Evolutionary conservation across 2,888 invertebrate species (phyloP), one percentile per base, ranked within the genome.

Genomic region (Hemistola chrysoprasaria): DNA sequence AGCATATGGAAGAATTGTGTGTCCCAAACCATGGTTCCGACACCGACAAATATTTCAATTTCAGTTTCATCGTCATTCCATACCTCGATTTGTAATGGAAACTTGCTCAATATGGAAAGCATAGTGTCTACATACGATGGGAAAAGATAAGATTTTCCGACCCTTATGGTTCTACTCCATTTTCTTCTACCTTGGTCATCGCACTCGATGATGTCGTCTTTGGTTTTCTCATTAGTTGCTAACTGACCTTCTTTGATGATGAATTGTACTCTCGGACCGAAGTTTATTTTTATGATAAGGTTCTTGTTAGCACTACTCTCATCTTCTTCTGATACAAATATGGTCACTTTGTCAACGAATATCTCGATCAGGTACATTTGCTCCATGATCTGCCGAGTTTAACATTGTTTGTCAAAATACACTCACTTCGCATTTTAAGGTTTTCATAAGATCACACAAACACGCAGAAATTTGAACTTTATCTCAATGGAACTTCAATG

Each of bases 281-380:
- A 91, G 51, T 72, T 81, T 30, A 89, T 62, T 65, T 81, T 86
- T 11, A 90, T 65, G 20, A 81, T 78, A 4, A 91, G 66, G 37
- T 78, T 83, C 57, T 90, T 85, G 50, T 80, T 77, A 2, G 72
- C 75, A 38, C 73, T 74, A 40, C 66, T 72, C 8, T 71, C 58
- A 45, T 79, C 65, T 47, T 69, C 62, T 11, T 70, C 64, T n/a
- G 63, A 41, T 50, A 65, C 55, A 62, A 74, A 77, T 72, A 90
- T 62, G 40, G 75, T 74, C 47, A 91, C 84, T 72, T 84, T 87
- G 67, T 90, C 87, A 59, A 91, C 71, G 59, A 91, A 81, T 68
- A 91, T 83, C 72, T 91, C 91, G 56, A 91, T 51, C 71, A 91
- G 65, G 78, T 88, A 91, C 63, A 91, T 71, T 80, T 90, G 88